Evolutionary conservation across 1,140 invertebrate species (phyloP).

Genomic region (Tetragnatha versicolor): DNA sequence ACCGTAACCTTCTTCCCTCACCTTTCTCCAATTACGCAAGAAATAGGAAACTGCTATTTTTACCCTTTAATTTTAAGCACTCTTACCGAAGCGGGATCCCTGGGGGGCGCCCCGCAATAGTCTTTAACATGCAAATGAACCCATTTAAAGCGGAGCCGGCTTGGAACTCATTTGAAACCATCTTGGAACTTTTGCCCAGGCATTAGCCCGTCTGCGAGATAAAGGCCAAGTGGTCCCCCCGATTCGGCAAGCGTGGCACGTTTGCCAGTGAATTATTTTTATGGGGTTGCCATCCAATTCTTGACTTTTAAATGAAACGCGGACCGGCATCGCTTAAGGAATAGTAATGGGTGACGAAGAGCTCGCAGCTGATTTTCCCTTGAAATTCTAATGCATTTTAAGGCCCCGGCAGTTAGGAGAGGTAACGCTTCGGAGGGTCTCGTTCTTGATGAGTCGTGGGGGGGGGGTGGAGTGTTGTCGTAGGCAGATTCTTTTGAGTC

Average conservation of each 20-base stretch:
- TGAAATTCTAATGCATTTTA: neutral
- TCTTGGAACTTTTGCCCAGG: neutral
- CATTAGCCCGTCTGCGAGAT: constrained; percentile 7
- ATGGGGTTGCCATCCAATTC: constrained; percentile 33
- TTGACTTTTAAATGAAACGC: constrained; percentile 44
- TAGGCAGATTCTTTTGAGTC: too few relatives aligned
- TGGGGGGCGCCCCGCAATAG: too few relatives aligned
- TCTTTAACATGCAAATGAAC: constrained; percentile 49
- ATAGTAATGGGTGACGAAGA: constrained; percentile 22
- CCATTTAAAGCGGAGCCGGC: constrained; percentile 20
- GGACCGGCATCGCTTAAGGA: constrained; percentile 26
- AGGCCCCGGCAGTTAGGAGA: too few relatives aligned
- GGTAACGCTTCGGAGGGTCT: too few relatives aligned
- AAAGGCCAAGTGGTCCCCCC: constrained; percentile 24
- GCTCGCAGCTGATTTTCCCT: constrained; percentile 1
- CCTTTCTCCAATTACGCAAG: constrained; percentile 7
- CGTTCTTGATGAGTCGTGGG: too few relatives aligned
- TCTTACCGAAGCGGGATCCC: neutral
- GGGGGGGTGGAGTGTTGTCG: too few relatives aligned
- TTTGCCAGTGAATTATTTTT: constrained; percentile 42
- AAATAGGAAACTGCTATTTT: constrained; percentile 14
- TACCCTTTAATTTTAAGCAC: constrained; percentile 22
- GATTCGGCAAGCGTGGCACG: constrained; percentile 40
- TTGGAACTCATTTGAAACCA: constrained; percentile 33
- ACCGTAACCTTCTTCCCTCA: too few relatives aligned